phyloP scores from a whole-genome alignment of 1,140 invertebrate species.

The Anastrepha obliqua region DNA sequence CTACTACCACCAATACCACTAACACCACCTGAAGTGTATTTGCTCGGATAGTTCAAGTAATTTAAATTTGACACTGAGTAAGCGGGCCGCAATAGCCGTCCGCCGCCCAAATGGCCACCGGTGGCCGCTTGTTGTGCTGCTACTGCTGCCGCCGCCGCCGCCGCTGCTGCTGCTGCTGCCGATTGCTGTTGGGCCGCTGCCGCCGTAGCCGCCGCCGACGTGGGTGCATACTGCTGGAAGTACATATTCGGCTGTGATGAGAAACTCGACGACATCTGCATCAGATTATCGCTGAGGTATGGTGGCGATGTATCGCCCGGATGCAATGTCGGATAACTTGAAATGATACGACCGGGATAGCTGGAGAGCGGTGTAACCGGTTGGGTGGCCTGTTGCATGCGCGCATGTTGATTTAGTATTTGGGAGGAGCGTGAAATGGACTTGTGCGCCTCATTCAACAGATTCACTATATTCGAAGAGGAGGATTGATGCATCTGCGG shows the following conservation, averaged over 20 bases:
- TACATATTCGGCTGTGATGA: conserved; percentile 74
- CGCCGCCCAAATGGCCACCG: conserved; percentile 57
- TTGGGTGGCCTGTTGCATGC: conserved; percentile 62
- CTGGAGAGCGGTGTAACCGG: conserved; percentile 61
- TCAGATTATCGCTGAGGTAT: conserved; percentile 71
- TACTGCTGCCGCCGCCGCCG: conserved; percentile 59
- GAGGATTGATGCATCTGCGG: conserved; percentile 69
- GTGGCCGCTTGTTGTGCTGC: conserved; percentile 58
- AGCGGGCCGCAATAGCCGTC: conserved; percentile 67
- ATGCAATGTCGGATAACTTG: conserved; percentile 71
- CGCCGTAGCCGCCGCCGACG: conserved; percentile 57
- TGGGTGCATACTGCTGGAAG: conserved; percentile 65
- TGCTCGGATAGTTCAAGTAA: conserved; percentile 62
- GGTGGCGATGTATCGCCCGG: conserved; percentile 69
- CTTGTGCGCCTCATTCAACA: conserved; percentile 73
- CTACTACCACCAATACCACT: conserved; percentile 56
- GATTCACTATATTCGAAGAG: conserved; percentile 71
- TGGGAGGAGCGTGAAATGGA: conserved; percentile 73
- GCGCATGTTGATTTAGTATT: conserved; percentile 71
- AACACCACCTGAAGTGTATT: conserved; percentile 61
- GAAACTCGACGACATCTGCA: conserved; percentile 73
- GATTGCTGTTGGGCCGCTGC: conserved; percentile 57
- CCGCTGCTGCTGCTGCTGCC: conserved; percentile 61
- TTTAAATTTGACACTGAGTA: conserved; percentile 70
- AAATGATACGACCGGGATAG: conserved; percentile 66